A percentile compares a stretch with the other conserved stretches of the same genome.
These are phyloP conservation scores for Phortica magna DNA, from an alignment of 2,888 invertebrate genomes.

Conservation along the genomic window DNA sequence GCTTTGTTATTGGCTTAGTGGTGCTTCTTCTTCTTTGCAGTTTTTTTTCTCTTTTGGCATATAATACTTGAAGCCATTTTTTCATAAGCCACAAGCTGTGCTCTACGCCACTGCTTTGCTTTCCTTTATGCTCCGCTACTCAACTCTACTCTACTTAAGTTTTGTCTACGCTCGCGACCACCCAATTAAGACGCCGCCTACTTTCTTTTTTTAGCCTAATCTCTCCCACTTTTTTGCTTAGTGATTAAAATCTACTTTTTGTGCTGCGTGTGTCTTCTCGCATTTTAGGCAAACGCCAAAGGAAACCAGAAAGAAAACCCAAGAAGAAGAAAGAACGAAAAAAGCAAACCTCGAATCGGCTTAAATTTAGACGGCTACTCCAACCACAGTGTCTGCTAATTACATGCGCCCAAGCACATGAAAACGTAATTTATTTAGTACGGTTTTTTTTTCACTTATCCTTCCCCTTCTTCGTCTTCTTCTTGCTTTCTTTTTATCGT, in stretches of 20 bases:
- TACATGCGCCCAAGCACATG: conserved; percentile 28
- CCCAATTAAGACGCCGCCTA: neutral
- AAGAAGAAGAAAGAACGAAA: neutral
- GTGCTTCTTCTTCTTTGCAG: neutral
- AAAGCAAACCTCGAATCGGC: conserved; percentile 18
- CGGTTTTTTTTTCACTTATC: no score
- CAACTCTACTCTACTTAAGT: no score
- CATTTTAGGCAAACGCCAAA: neutral
- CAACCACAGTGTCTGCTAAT: conserved; percentile 25
- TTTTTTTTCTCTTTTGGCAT: neutral
- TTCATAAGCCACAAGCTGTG: conserved; percentile 17
- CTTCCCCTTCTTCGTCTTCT: no score
- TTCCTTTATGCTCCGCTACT: no score
- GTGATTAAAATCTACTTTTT: conserved; percentile 29
- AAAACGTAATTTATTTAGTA: conserved; percentile 32
- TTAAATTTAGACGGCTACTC: conserved; percentile 20
- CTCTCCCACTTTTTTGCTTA: conserved; percentile 2
- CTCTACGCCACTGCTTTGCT: neutral
- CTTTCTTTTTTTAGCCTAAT: neutral
- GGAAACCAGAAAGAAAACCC: neutral
- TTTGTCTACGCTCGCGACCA: no score
- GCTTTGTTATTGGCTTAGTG: conserved; percentile 20
- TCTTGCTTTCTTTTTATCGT: conserved; percentile 9
- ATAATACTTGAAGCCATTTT: neutral
- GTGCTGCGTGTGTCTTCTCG: neutral